Conservation (phyloP, 2,113 vertebrate genomes). For the Nansenia antarctica region DNA sequence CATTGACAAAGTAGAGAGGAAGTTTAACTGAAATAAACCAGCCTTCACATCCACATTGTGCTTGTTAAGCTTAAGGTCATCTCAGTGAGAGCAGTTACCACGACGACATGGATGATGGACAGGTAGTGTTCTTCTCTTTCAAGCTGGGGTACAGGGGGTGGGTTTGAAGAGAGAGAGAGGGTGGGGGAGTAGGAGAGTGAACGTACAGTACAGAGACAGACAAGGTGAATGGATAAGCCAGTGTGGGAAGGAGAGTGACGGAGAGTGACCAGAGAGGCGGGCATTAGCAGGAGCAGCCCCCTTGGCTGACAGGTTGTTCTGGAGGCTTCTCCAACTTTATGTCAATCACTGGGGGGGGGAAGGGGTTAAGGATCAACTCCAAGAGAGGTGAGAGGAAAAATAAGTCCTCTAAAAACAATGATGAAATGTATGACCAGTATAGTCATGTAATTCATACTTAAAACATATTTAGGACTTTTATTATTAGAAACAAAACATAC, state of each 20-base stretch:
- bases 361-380: conserved; percentile 76
- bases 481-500: no score
- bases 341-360: conserved; percentile 88
- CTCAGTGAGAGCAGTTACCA: conserved; percentile 80
- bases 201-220: conserved; percentile 47
- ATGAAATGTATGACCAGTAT: no score
- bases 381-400: neutral
- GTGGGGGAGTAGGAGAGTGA: conserved; percentile 27
- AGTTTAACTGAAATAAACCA: conserved; percentile 80
- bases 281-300: conserved; percentile 95
- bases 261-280: conserved; percentile 35
- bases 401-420: neutral
- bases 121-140: conserved; percentile 64
- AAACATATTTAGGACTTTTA: no score
- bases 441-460: no score
- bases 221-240: conserved; percentile 34
- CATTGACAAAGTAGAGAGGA: conserved; percentile 23
- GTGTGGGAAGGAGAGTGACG: conserved; percentile 29
- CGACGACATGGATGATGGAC: conserved; percentile 64
- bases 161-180: conserved; percentile 23
- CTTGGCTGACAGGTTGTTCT: conserved; percentile 91
- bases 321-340: conserved; percentile 97
- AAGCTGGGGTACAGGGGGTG: conserved; percentile 74
- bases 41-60: conserved; percentile 71
- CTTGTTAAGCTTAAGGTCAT: conserved; percentile 84